A percentile compares a stretch with the other conserved stretches of the same genome.
Conservation (phyloP, 1,140 invertebrate species). For the Drosophila novamexicana region DNA sequence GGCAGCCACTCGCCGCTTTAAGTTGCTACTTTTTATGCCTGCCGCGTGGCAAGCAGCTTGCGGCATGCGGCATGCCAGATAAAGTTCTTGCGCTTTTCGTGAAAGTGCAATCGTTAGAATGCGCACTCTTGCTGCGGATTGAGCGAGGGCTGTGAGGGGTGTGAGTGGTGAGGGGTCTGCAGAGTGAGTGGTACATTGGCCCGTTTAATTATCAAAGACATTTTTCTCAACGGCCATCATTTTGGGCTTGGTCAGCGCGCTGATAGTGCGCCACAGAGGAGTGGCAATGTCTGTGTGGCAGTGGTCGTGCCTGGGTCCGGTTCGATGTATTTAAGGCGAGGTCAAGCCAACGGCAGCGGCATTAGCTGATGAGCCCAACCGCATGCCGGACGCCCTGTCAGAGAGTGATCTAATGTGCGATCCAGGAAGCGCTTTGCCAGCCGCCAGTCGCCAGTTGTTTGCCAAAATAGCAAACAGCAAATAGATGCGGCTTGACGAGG, state of each 20-base stretch:
- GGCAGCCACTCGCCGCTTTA: conserved; percentile 32
- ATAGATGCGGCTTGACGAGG: conserved; percentile 3
- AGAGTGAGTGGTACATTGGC: conserved; percentile 43
- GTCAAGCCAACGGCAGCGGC: conserved; percentile 38
- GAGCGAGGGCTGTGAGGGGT: conserved; percentile 1
- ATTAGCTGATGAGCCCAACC: conserved; percentile 12
- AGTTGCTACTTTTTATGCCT: conserved; percentile 43
- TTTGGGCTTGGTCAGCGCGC: conserved; percentile 63
- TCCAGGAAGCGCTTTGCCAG: conserved; percentile 56
- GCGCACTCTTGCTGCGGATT: conserved; percentile 34
- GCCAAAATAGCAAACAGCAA: conserved; percentile 30
- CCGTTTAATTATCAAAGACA: conserved; percentile 81
- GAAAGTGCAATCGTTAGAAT: conserved; percentile 82
- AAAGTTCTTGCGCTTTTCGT: conserved; percentile 79
- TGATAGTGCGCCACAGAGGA: conserved; percentile 46
- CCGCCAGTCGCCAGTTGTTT: conserved; percentile 51
- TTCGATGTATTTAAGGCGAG: conserved; percentile 61
- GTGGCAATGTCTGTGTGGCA: conserved; percentile 22
- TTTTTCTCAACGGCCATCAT: conserved; percentile 57
- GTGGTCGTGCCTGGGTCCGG: conserved; percentile 38
- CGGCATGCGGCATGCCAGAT: conserved; percentile 65
- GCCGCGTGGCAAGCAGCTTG: conserved; percentile 40
- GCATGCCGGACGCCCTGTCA: conserved; percentile 44
- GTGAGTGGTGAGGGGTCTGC: conserved; percentile 1
- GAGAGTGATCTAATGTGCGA: conserved; percentile 69